Percentiles rank a stretch among this genome's conserved stretches.
Evolutionary conservation across 2,888 invertebrate genomes (phyloP).

Genomic region (Antheraea assamensis): DNA sequence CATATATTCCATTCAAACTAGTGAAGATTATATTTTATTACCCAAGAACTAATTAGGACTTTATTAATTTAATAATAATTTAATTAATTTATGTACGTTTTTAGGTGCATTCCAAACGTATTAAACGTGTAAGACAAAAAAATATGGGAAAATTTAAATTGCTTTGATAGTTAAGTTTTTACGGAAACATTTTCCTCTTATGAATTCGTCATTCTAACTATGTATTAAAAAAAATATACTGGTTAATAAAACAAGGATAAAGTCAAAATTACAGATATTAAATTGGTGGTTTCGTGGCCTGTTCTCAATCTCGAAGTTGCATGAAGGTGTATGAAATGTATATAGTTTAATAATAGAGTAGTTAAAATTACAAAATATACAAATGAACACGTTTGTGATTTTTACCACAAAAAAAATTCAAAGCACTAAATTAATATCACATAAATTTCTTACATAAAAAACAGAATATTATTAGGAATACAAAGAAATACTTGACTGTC

Average conservation of each 20-base stretch:
- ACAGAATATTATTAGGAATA: background rate
- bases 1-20: background rate
- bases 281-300: background rate
- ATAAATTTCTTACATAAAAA: background rate
- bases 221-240: background rate
- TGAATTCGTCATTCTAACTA: background rate
- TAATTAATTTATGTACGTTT: background rate
- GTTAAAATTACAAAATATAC: no score
- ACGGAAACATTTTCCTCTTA: conserved; percentile 4
- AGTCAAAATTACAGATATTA: background rate
- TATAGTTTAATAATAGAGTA: background rate
- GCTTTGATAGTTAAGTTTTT: background rate
- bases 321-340: background rate
- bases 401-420: no score
- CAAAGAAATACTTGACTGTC: background rate
- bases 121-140: background rate
- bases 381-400: no score
- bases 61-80: background rate
- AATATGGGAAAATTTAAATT: background rate
- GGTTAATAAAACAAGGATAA: background rate
- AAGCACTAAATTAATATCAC: background rate
- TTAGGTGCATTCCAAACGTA: background rate
- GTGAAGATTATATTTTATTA: background rate
- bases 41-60: no score
- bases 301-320: background rate